Evolutionary conservation across 2,888 invertebrate genomes (phyloP).

Genomic region (Meiosimyza platycephala): DNA sequence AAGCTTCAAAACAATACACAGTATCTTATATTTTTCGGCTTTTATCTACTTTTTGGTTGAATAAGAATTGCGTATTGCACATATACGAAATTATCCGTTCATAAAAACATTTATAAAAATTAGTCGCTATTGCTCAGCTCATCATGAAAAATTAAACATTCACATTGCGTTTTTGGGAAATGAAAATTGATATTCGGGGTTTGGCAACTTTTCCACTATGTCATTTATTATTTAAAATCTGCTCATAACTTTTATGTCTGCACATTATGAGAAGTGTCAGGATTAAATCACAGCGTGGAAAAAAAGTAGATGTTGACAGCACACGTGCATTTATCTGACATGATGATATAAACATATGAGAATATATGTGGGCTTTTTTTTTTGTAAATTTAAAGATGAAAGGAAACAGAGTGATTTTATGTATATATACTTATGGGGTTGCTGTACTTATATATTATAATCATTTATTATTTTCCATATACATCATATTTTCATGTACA

Average conservation of each 20-base stretch:
- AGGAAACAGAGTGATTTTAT: neutral
- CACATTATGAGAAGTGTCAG: slow-evolving; percentile 25
- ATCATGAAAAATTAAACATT: slow-evolving; percentile 21
- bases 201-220: slow-evolving; percentile 9
- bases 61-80: no score
- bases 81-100: no score
- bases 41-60: no score
- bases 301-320: slow-evolving; percentile 9
- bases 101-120: no score
- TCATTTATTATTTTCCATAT: no score
- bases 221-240: slow-evolving; percentile 25
- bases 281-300: neutral
- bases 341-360: neutral
- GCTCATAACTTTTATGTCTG: neutral
- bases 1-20: no score
- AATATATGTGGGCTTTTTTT: neutral
- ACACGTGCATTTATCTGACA: slow-evolving; percentile 20
- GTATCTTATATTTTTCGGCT: no score
- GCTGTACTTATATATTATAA: neutral
- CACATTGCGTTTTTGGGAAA: slow-evolving; percentile 24
- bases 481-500: no score
- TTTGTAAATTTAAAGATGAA: neutral
- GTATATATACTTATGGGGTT: no score
- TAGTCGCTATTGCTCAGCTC: no score
- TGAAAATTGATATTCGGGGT: slow-evolving; percentile 29